phyloP scores from a whole-genome alignment of 2,113 vertebrate species.

The Lates calcarifer region DNA sequence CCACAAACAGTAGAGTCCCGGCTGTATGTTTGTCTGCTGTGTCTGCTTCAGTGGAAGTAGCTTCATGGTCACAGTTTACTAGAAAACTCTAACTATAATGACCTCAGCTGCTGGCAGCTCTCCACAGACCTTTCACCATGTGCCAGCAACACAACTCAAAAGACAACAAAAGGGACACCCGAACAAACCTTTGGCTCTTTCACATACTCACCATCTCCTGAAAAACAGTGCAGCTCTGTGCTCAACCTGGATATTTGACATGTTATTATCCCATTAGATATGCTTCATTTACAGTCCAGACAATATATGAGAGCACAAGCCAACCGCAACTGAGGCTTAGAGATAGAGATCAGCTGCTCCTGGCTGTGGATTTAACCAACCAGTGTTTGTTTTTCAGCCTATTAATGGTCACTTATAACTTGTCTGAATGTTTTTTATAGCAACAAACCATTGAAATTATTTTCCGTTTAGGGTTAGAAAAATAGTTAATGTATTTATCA shows the following conservation, averaged over 20 bases:
- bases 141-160: conserved; percentile 64
- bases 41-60: conserved; percentile 58
- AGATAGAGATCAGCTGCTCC: conserved; percentile 49
- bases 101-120: conserved; percentile 66
- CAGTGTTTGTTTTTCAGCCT: conserved; percentile 38
- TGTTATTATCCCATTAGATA: conserved; percentile 59
- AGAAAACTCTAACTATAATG: conserved; percentile 58
- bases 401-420: conserved; percentile 26
- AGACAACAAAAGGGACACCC: conserved; percentile 53
- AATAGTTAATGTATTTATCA: not conserved
- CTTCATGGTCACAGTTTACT: conserved; percentile 57
- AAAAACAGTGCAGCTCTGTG: conserved; percentile 56
- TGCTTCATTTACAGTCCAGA: conserved; percentile 63
- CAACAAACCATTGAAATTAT: not conserved
- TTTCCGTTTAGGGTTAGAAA: conserved; percentile 20
- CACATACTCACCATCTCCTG: conserved; percentile 58
- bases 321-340: conserved; percentile 13
- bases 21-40: conserved; percentile 27
- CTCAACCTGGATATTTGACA: conserved; percentile 59
- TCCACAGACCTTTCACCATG: conserved; percentile 52
- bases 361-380: conserved; percentile 38
- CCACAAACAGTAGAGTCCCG: not conserved
- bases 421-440: conserved; percentile 24
- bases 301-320: conserved; percentile 46
- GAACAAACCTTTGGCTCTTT: conserved; percentile 61